Base-by-base conservation (phyloP, 2,888 invertebrate genomes). In the Plutella xylostella region DNA sequence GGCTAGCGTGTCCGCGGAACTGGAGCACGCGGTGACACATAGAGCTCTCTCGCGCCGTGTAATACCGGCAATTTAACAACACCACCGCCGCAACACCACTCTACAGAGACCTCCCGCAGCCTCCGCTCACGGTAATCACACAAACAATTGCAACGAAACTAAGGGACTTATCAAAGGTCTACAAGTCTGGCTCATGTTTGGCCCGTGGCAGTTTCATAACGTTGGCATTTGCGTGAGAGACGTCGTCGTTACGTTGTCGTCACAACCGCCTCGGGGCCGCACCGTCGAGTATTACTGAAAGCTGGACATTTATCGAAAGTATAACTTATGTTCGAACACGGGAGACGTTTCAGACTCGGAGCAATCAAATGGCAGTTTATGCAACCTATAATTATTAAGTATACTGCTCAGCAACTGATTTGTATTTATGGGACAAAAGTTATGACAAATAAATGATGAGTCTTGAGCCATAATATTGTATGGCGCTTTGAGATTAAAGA, bases 1-100 rank as follows among this genome's bases (percentile, higher is more conserved):
- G 58, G 56, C 51, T 50, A 52, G 55, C 57, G 61, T 63, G 65
- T 62, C 59, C 58, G 64, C 65, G 58, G 67, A 76, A 72, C 67
- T 75, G 55, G 76, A 76, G 68, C 76, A 59, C 55, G 57, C 57
- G 60, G 69, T 74, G 72, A 74, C 76, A 76, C 72, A 72, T 64
- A 65, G 63, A 69, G 57, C 57, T 60, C 63, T 64, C 62, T 66
- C 55, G 54, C 58, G 52, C 59, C 63, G 59, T 57, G 57, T 68
- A 70, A 68, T 69, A 64, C 57, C 53, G 54, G 67, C 59, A 64
- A 66, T 72, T 70, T 68, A 69, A 69, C 68, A 68, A 68, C 65
- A 64, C 62, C 55, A 52, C 48, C 52, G 52, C 51, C 53, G 22
- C 44, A 47, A 42, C 50, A 52, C 69, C 63, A 66, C 53, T 54